Conservation (phyloP, 1,140 invertebrate species). For the Trachymyrmex cornetzi region DNA sequence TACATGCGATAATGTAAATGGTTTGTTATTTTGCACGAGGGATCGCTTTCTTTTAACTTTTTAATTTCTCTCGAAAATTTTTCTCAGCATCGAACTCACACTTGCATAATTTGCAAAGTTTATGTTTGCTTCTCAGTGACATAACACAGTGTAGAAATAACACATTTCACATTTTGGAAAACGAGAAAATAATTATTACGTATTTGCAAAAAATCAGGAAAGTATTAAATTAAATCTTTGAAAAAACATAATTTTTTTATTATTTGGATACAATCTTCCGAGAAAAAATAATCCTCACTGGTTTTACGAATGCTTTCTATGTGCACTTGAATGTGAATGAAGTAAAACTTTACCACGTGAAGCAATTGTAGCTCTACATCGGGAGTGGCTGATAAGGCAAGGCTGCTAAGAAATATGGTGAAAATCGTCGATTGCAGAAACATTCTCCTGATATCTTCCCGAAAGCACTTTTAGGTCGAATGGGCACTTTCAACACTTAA, state of each 20-base stretch:
- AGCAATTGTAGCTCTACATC: conserved; percentile 80
- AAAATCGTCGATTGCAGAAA: background rate
- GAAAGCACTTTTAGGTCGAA: background rate
- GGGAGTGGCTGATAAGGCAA: conserved; percentile 57
- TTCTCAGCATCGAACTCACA: background rate
- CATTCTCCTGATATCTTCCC: conserved; percentile 33
- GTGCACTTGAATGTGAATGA: conserved; percentile 20
- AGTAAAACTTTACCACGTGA: conserved; percentile 80
- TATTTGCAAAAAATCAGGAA: background rate
- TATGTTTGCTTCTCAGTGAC: background rate
- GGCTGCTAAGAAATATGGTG: conserved; percentile 32
- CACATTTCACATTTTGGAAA: background rate
- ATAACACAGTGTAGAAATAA: background rate
- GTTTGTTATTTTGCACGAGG: conserved; percentile 8
- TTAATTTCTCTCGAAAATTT: conserved; percentile 50
- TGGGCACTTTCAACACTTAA: conserved; percentile 18
- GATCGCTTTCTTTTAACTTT: conserved; percentile 37
- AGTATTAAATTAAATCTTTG: background rate
- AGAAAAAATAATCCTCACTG: background rate
- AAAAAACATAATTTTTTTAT: background rate
- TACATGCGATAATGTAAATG: conserved; percentile 46
- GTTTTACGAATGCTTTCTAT: background rate
- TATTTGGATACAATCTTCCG: background rate
- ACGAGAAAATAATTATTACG: background rate
- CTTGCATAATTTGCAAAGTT: background rate